These are phyloP conservation scores for Hoplostethus atlanticus DNA, from an alignment of 2,797 vertebrate genomes.

Conservation along the genomic window DNA sequence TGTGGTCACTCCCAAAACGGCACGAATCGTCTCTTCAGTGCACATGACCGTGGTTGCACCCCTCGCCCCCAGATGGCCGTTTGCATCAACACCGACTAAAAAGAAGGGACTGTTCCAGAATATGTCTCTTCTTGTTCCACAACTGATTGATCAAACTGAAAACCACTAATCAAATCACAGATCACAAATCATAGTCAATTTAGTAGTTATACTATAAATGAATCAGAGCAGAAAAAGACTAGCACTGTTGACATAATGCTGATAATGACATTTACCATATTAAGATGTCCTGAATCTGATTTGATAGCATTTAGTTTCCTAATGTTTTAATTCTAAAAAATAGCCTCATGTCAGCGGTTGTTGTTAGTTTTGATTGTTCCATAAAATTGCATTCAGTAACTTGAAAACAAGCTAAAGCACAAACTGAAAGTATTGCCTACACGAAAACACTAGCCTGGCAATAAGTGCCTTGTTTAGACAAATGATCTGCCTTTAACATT, in stretches of 20 bases:
- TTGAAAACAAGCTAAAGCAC: slow-evolving; percentile 22
- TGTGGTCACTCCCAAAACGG: slow-evolving; percentile 72
- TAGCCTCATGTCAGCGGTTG: neutral
- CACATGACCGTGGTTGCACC: slow-evolving; percentile 14
- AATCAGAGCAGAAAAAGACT: neutral
- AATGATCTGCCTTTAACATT: slow-evolving; percentile 68
- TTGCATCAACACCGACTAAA: neutral
- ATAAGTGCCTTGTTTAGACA: slow-evolving; percentile 43
- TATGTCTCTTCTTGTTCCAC: slow-evolving; percentile 31
- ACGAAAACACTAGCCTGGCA: slow-evolving; percentile 28
- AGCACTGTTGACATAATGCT: neutral
- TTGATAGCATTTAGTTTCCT: no score
- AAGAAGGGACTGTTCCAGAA: neutral
- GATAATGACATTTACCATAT: neutral
- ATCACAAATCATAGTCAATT: neutral
- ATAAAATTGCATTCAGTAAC: slow-evolving; percentile 2
- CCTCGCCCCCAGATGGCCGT: slow-evolving; percentile 14
- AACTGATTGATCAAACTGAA: slow-evolving; percentile 6
- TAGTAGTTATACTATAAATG: slow-evolving; percentile 2
- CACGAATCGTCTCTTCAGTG: slow-evolving; percentile 37
- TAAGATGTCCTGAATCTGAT: neutral
- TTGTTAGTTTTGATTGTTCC: slow-evolving; percentile 7
- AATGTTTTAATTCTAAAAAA: neutral
- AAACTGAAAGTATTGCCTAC: slow-evolving; percentile 33
- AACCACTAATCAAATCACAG: slow-evolving; percentile 8